A percentile compares a stretch with the other conserved stretches of the same genome.
These are phyloP conservation scores for Hypsibius dujardini DNA, from an alignment of 1,140 invertebrate genomes.

Conservation along the genomic window DNA sequence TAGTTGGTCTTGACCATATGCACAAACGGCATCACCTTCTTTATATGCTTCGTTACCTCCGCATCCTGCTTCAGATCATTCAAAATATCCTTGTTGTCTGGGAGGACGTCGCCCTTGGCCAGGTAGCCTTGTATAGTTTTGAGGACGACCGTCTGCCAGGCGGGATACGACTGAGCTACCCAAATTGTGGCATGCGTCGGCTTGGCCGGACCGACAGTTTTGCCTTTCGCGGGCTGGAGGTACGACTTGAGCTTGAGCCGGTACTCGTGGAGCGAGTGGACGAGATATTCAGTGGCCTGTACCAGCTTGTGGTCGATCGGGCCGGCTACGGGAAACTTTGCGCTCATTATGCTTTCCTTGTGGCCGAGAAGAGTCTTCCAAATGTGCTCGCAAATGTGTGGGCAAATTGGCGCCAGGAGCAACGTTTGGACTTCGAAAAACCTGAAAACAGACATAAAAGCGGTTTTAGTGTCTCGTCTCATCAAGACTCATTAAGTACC, in stretches of 20 bases:
- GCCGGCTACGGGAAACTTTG: conserved; percentile 56
- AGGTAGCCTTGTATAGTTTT: too few relatives aligned
- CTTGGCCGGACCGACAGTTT: too few relatives aligned
- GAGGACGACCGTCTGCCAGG: too few relatives aligned
- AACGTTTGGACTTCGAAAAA: conserved; percentile 76
- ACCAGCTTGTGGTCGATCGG: conserved; percentile 57
- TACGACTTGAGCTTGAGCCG: too few relatives aligned
- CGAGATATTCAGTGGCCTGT: conserved; percentile 64
- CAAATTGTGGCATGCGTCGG: too few relatives aligned
- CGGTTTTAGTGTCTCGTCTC: too few relatives aligned
- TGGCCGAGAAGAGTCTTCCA: conserved; percentile 49
- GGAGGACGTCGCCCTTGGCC: conserved; percentile 41
- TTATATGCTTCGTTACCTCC: conserved; percentile 80
- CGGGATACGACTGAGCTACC: too few relatives aligned
- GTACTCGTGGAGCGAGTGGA: conserved; percentile 68
- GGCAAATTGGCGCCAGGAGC: conserved; percentile 80
- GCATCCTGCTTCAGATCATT: conserved; percentile 47
- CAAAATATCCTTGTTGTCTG: conserved; percentile 79
- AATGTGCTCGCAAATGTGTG: conserved; percentile 81
- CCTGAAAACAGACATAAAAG: too few relatives aligned
- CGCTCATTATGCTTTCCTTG: conserved; percentile 55
- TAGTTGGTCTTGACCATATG: conserved; percentile 35
- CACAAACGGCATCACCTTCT: conserved; percentile 93
- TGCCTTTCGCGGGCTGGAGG: too few relatives aligned
- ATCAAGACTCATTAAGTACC: conserved; percentile 57